Conservation (phyloP, 2,797 vertebrate species). For the Heliangelus exortis region DNA sequence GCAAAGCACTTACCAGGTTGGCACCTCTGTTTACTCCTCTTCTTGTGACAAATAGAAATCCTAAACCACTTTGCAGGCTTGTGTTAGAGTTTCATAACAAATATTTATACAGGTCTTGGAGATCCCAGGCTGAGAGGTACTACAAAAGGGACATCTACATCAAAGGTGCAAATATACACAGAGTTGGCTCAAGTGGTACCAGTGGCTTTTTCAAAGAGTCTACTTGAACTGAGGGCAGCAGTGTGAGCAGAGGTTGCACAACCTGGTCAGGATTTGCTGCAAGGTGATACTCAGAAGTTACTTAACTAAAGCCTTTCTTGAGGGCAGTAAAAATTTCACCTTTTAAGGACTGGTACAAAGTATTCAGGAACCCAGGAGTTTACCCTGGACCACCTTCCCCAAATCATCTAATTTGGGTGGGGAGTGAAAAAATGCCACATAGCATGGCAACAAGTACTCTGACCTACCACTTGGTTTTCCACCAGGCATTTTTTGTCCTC, state of each 20-base stretch:
- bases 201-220: not conserved
- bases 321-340: not conserved
- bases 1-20: not conserved
- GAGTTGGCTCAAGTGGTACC: not conserved
- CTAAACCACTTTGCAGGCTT: not conserved
- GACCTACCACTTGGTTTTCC: not conserved
- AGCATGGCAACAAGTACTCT: not conserved
- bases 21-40: not conserved
- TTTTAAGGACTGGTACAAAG: not conserved
- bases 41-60: not conserved
- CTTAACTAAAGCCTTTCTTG: not conserved
- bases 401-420: not conserved
- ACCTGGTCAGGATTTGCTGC: not conserved
- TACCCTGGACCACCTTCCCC: not conserved
- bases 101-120: not conserved
- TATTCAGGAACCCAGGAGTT: not conserved
- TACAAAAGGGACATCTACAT: not conserved
- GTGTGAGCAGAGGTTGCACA: not conserved
- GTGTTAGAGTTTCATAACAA: not conserved
- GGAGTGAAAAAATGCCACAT: not conserved
- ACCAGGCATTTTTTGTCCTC: not conserved
- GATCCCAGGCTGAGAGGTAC: not conserved
- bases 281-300: not conserved
- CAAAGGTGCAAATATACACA: not conserved
- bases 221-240: constrained; percentile 1